Base-by-base conservation (phyloP, 1,140 invertebrate species). In the Panagrolaimus sp. region DNA sequence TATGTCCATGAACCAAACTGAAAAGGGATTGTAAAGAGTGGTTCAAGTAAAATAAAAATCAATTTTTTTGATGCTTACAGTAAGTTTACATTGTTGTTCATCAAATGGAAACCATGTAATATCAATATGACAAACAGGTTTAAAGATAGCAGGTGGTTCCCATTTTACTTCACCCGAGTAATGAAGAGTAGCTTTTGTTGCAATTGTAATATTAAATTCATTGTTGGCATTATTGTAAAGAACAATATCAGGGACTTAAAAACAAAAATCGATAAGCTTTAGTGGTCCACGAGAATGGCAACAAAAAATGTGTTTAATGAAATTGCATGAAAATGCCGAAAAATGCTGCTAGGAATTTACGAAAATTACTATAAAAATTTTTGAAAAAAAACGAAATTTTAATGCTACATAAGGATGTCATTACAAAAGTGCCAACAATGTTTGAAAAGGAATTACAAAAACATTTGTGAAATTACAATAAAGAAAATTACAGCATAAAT, bases 1-100 rank as follows among this genome's bases (percentile, higher is more conserved):
- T 96, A 97, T 1, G 92, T 95, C 95, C 95, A 98, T 0, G 92
- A 95, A 5, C 94, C 95, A 80, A 97, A 96, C 84, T 93, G 92
- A 67, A 72, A 9, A 23, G 14, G 9, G 8, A 53, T 27, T 68
- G 20, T 5, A 65, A 45, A 48, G 14, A 46, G 2, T 16, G 8
- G 48, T 3, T 51, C 2, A 2, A 3, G 23, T 51, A 25, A 38
- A 38, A 7, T 38, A 7, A 7, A 38, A 4, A 38, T n/a, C n/a
- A n/a, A n/a, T n/a, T n/a, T n/a, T n/a, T n/a, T 7, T 38, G 31
- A 4, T 4, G 23, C 48, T 51, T 51, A 76, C 74, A 48, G 75
- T 78, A 89, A 96, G 92, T 84, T 92, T 90, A 85, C 93, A 97
- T 38, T 90, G 91, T 84, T 96, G 93, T 84, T 93, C 89, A 84